Conservation (phyloP, 1,140 invertebrate genomes). For the Ruditapes philippinarum region DNA sequence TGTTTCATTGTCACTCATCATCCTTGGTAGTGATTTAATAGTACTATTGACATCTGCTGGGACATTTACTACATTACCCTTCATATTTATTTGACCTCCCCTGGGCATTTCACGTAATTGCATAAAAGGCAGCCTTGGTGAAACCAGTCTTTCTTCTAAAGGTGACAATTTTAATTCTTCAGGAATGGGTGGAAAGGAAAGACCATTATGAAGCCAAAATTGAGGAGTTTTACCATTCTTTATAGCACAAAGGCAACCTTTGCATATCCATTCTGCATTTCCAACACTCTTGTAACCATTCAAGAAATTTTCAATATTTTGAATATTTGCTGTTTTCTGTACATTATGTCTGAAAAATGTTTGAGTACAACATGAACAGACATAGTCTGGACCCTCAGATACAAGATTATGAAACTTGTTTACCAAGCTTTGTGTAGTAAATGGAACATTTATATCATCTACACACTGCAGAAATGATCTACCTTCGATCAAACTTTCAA, state of each 20-base stretch:
- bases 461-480: neutral
- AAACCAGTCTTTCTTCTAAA: conserved; percentile 43
- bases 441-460: neutral
- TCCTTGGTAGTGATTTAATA: conserved; percentile 47
- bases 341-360: conserved; percentile 63
- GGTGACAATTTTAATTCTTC: conserved; percentile 50
- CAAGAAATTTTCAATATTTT: neutral
- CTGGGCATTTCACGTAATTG: conserved; percentile 63
- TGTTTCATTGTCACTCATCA: conserved; percentile 14
- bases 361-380: conserved; percentile 61
- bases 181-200: conserved; percentile 65
- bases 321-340: neutral
- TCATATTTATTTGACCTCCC: conserved; percentile 20
- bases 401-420: neutral
- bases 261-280: neutral
- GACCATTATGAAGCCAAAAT: conserved; percentile 58
- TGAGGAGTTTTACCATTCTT: conserved; percentile 45
- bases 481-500: neutral
- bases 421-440: neutral
- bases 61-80: conserved; percentile 49
- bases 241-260: neutral
- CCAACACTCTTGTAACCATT: neutral
- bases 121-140: conserved; percentile 71
- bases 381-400: conserved; percentile 23
- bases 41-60: conserved; percentile 59